Evolutionary conservation across 2,888 invertebrate genomes (phyloP), one percentile per base, ranked within the genome.

Genomic region (Pomacea canaliculata): DNA sequence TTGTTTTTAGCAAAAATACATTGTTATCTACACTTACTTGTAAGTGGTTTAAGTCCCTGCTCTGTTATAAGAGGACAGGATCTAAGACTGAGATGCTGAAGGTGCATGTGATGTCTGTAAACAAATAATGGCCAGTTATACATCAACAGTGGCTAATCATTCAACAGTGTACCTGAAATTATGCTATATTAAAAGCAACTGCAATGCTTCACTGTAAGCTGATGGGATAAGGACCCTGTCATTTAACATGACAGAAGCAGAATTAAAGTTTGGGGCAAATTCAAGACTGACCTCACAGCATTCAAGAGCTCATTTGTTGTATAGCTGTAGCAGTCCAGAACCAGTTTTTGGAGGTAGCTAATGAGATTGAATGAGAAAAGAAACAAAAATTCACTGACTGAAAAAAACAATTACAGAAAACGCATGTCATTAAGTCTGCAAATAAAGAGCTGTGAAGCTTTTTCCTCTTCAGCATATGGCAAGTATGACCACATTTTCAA

Each of bases 1-100:
- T 37, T 37, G 37, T 37, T 37, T 37, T 37, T 37, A 5, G 37
- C 5, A 37, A 37, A 5, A 37, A 37, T 56, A 56, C 51, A 56
- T 56, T 56, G 16, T 56, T 56, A 23, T 56, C 10, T 3, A 9
- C 23, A 81, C 80, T 78, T 80, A 89, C 89, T 83, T 77, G 82
- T 78, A 16, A 90, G 79, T 19, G 82, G 76, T 71, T 83, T 81
- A 23, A 90, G 82, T 12, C 90, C 90, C 74, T 80, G 81, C 79
- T 90, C 90, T 66, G 88, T 90, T 69, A 90, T 89, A 65, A 90
- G 80, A 16, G 88, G 81, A 79, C 89, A 89, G 8, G 87, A 84
- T 71, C 79, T 79, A 16, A 89, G 80, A 80, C 89, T 90, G n/a
- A 90, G 79, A 27, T 84, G 83, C 51, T 83, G 82, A 63, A 90